Evolutionary conservation across 1,140 invertebrate species (phyloP).

Genomic region (Diachasmimorpha longicaudata): DNA sequence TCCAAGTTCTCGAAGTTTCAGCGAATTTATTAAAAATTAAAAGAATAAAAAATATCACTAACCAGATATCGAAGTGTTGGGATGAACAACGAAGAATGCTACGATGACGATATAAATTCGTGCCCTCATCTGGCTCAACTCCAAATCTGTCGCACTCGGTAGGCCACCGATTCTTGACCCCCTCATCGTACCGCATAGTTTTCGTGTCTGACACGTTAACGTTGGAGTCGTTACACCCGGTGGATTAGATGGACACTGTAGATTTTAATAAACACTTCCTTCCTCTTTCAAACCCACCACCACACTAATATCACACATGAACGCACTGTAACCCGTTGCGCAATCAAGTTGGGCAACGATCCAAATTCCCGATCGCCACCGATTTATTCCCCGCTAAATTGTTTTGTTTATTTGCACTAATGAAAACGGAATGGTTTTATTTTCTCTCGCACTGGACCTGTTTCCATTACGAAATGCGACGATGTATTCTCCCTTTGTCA

Average conservation of each 20-base stretch:
- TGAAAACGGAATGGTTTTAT: not conserved
- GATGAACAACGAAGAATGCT: conserved; percentile 48
- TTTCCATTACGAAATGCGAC: not conserved
- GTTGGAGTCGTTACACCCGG: conserved; percentile 42
- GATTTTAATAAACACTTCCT: conserved; percentile 52
- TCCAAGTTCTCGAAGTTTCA: no score
- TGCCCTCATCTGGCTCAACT: conserved; percentile 48
- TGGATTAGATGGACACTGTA: conserved; percentile 38
- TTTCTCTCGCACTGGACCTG: not conserved
- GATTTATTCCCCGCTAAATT: not conserved
- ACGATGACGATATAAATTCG: conserved; percentile 50
- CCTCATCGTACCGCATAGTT: conserved; percentile 57
- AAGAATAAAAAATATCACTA: conserved; percentile 33
- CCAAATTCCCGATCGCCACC: conserved; percentile 1
- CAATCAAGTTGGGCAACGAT: not conserved
- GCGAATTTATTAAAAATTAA: not conserved
- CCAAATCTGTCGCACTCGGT: conserved; percentile 48
- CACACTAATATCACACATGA: conserved; percentile 6
- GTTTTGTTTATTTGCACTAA: not conserved
- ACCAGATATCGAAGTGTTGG: conserved; percentile 52
- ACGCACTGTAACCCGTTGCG: not conserved
- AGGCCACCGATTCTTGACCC: conserved; percentile 55
- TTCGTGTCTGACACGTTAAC: conserved; percentile 55
- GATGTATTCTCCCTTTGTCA: not conserved
- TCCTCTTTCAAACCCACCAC: conserved; percentile 13